phyloP scores from a whole-genome alignment of 2,888 invertebrate genomes.

The Drosophila basisetae region DNA sequence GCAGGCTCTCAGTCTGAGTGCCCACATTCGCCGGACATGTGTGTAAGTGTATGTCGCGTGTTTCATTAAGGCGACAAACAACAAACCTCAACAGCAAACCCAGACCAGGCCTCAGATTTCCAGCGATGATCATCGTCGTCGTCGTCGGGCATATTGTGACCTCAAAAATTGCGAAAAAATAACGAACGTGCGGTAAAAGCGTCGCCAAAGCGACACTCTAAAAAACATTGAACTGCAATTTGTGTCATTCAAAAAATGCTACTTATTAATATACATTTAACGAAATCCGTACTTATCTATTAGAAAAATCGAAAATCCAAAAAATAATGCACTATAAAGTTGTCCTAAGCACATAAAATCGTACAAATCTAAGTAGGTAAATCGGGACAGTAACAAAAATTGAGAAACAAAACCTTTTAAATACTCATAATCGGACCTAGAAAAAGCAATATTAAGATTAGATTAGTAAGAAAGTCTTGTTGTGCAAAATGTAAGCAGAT shows the following conservation, averaged over 20 bases:
- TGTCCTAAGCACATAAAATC: too few species aligned
- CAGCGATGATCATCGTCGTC: constrained; percentile 74
- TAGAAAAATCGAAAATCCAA: not conserved
- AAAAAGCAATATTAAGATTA: not conserved
- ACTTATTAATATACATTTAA: not conserved
- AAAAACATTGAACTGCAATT: constrained; percentile 10
- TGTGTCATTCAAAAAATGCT: not conserved
- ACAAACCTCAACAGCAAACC: constrained; percentile 55
- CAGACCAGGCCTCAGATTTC: constrained; percentile 73
- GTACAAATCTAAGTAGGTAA: too few species aligned
- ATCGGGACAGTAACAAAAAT: not conserved
- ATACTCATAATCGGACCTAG: not conserved
- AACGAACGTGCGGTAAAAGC: constrained; percentile 82
- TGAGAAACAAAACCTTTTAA: not conserved
- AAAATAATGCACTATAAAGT: too few species aligned
- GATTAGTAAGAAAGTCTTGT: not conserved
- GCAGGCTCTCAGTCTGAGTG: constrained; percentile 26
- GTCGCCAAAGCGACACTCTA: constrained; percentile 74
- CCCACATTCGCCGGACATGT: constrained; percentile 49
- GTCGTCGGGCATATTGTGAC: constrained; percentile 72
- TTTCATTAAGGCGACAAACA: constrained; percentile 82
- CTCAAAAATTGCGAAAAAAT: constrained; percentile 79
- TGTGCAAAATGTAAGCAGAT: not conserved
- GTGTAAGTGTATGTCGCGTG: constrained; percentile 77
- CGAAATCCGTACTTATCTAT: not conserved